phyloP scores from a whole-genome alignment of 2,888 invertebrate genomes.

The Chrysodeixis includens region DNA sequence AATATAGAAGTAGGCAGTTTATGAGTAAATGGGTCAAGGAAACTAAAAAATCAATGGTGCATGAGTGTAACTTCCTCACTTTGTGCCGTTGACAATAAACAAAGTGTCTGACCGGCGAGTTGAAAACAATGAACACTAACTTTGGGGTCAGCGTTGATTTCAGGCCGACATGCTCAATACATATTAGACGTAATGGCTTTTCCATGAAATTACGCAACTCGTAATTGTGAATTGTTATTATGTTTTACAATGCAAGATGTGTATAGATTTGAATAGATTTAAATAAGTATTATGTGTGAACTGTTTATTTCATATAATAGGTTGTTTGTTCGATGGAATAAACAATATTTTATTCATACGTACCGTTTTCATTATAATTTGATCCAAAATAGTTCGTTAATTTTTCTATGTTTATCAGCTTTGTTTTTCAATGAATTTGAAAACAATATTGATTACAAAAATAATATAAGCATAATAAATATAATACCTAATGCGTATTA shows the following conservation, averaged over 20 bases:
- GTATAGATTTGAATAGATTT: not conserved
- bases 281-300: too few species aligned
- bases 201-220: constrained; percentile 23
- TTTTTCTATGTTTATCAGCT: too few species aligned
- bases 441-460: too few species aligned
- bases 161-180: constrained; percentile 28
- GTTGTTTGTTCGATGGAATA: too few species aligned
- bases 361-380: too few species aligned
- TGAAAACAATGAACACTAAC: constrained; percentile 45
- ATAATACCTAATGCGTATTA: too few species aligned
- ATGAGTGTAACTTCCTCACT: constrained; percentile 73
- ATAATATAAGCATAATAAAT: too few species aligned
- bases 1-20: constrained; percentile 32
- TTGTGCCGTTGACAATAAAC: constrained; percentile 75
- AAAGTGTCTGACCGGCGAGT: constrained; percentile 33
- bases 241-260: not conserved
- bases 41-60: constrained; percentile 59
- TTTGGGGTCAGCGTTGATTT: constrained; percentile 47
- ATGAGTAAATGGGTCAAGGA: constrained; percentile 52
- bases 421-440: too few species aligned
- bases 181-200: constrained; percentile 28
- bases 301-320: too few species aligned
- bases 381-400: too few species aligned
- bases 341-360: too few species aligned
- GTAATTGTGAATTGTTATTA: not conserved